Percentiles rank a stretch among this genome's conserved stretches.
These are phyloP conservation scores for Yponomeuta plumbellus DNA, from an alignment of 2,888 invertebrate genomes.

Conservation along the genomic window DNA sequence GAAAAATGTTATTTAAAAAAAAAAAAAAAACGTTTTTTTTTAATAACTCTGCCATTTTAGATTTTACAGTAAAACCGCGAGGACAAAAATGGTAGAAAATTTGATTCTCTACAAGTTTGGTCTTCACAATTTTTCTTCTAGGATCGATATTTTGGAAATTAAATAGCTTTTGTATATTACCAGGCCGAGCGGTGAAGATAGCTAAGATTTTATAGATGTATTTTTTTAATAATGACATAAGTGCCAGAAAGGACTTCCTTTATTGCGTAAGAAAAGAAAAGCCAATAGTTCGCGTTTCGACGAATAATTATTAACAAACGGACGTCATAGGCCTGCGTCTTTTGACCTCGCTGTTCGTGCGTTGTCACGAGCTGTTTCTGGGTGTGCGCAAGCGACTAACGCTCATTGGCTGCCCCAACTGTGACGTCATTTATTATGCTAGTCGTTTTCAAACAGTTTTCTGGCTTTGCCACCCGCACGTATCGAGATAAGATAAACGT, in stretches of 20 bases:
- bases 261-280: background rate
- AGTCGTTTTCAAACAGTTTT: constrained; percentile 55
- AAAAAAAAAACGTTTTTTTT: too few relatives aligned
- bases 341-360: constrained; percentile 45
- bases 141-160: too few relatives aligned
- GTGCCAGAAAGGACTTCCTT: background rate
- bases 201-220: background rate
- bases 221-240: background rate
- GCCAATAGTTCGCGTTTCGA: constrained; percentile 10
- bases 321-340: constrained; percentile 11
- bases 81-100: too few relatives aligned
- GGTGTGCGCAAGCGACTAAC: constrained; percentile 50
- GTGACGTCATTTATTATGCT: constrained; percentile 50
- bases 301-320: background rate
- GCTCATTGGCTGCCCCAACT: constrained; percentile 43
- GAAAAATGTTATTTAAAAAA: too few relatives aligned
- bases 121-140: too few relatives aligned
- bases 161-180: too few relatives aligned
- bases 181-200: too few relatives aligned
- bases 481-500: constrained; percentile 51
- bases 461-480: constrained; percentile 31
- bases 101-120: too few relatives aligned
- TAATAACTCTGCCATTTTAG: too few relatives aligned
- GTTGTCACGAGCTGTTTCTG: constrained; percentile 44
- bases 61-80: too few relatives aligned